A percentile compares a stretch with the other conserved stretches of the same genome.
These are phyloP conservation scores for Echinometra lucunter DNA, from an alignment of 53 echinoderm and acorn worm genomes.

Conservation along the genomic window DNA sequence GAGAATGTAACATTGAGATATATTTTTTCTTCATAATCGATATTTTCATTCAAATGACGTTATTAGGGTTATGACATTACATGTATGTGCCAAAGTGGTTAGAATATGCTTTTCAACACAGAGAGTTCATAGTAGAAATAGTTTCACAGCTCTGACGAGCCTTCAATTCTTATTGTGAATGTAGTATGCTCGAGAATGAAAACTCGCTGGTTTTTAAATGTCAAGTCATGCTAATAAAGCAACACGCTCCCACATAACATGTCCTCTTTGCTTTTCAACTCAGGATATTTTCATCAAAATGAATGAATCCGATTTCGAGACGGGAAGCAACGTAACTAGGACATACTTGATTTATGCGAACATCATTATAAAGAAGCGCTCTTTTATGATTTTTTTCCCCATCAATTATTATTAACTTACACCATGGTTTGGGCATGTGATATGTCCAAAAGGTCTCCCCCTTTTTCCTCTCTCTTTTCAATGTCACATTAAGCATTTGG, in stretches of 20 bases:
- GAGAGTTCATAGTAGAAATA: background rate
- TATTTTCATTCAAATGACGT: background rate
- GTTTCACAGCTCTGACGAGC: background rate
- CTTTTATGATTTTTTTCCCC: background rate
- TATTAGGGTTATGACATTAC: too few species aligned
- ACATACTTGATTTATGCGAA: background rate
- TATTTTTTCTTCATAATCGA: background rate
- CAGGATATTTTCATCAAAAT: conserved; percentile 23
- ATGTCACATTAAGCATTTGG: background rate
- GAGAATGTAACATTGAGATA: background rate
- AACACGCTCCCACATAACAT: conserved; percentile 28
- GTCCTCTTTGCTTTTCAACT: conserved; percentile 25
- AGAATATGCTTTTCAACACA: background rate
- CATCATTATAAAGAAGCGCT: background rate
- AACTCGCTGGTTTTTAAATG: conserved; percentile 29
- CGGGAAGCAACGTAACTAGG: background rate
- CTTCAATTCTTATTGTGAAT: conserved; percentile 9
- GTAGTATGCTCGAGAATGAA: background rate
- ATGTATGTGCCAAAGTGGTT: background rate
- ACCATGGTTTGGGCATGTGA: background rate
- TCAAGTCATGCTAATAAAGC: conserved; percentile 47
- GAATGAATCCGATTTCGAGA: conserved; percentile 48
- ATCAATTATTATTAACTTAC: background rate
- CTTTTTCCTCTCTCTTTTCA: background rate
- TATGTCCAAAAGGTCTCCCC: background rate